phyloP scores from a whole-genome alignment of 1,140 invertebrate species.

The Phymastichus coffea region DNA sequence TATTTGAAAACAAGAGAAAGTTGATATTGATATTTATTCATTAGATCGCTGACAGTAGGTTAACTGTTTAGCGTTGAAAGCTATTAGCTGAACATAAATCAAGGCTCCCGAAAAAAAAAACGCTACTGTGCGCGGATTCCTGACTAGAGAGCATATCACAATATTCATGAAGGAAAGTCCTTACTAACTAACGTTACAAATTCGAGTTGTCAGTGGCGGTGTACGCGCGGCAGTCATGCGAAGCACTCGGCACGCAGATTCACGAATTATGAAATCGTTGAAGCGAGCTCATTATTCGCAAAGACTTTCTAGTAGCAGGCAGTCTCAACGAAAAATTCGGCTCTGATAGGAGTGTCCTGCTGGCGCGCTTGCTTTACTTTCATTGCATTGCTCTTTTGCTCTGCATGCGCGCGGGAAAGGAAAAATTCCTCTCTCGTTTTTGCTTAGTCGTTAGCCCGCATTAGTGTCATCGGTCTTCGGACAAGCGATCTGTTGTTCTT shows the following conservation, averaged over 20 bases:
- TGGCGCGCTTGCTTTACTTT: too few species aligned
- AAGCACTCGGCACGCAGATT: not conserved
- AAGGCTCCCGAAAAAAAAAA: not conserved
- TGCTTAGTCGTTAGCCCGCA: constrained; percentile 37
- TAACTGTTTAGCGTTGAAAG: not conserved
- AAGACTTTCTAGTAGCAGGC: not conserved
- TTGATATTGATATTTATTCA: too few species aligned
- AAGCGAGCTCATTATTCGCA: constrained; percentile 9
- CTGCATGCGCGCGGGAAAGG: constrained; percentile 27
- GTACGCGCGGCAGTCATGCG: too few species aligned
- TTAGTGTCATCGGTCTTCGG: constrained; percentile 35
- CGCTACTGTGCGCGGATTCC: not conserved
- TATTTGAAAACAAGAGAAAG: too few species aligned
- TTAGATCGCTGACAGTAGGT: too few species aligned
- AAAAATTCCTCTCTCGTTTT: too few species aligned
- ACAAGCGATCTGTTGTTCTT: constrained; percentile 38
- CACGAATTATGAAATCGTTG: constrained; percentile 5
- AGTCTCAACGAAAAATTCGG: too few species aligned
- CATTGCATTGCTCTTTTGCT: too few species aligned
- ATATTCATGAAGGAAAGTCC: not conserved
- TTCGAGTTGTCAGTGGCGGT: not conserved
- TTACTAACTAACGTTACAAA: constrained; percentile 7
- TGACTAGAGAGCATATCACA: not conserved
- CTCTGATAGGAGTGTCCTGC: too few species aligned
- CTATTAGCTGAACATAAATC: not conserved